Percentiles rank a stretch among this genome's conserved stretches.
phyloP scores from a whole-genome alignment of 2,797 vertebrate species.

The Pangasius mekongensis region DNA sequence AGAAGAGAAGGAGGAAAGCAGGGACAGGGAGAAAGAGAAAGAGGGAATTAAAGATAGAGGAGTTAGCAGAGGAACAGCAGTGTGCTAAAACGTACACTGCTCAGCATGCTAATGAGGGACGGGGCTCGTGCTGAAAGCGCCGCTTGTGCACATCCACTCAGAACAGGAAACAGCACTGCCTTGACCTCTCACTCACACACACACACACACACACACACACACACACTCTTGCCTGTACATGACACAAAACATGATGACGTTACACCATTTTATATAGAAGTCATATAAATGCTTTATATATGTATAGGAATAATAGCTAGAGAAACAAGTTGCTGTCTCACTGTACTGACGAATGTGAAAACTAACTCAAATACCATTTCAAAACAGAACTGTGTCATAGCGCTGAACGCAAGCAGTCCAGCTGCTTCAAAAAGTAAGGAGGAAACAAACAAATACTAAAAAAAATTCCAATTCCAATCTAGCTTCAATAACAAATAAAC shows the following conservation, averaged over 20 bases:
- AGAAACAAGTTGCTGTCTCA: background rate
- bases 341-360: background rate
- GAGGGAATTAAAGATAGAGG: slow-evolving; percentile 35
- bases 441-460: too few relatives aligned
- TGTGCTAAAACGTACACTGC: slow-evolving; percentile 73
- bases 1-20: background rate
- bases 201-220: too few relatives aligned
- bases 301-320: background rate
- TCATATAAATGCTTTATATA: too few relatives aligned
- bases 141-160: slow-evolving; percentile 79
- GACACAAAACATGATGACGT: too few relatives aligned
- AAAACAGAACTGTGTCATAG: too few relatives aligned
- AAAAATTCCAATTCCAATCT: too few relatives aligned
- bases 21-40: background rate
- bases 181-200: too few relatives aligned
- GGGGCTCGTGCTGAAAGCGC: slow-evolving; percentile 76
- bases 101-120: slow-evolving; percentile 79
- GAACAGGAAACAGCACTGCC: slow-evolving; percentile 71
- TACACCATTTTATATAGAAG: too few relatives aligned
- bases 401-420: too few relatives aligned
- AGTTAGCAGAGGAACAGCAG: slow-evolving; percentile 62
- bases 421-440: too few relatives aligned
- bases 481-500: background rate
- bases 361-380: background rate
- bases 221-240: too few relatives aligned